phyloP scores from a whole-genome alignment of 92 coral and sea anemone species.

The Phymanthus crucifer region DNA sequence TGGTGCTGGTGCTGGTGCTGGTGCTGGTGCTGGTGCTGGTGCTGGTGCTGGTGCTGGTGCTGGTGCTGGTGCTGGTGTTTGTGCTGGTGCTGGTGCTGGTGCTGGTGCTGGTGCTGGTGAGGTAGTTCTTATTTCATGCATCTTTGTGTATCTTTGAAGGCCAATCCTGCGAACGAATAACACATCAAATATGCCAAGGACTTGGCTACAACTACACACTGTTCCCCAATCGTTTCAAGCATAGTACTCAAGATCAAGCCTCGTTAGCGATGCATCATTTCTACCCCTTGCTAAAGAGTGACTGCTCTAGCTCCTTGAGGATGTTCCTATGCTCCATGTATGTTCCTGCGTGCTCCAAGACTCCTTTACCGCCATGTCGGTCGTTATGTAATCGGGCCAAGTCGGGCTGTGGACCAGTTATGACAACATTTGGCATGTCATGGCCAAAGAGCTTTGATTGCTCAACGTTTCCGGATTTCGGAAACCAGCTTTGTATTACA shows the following conservation, averaged over 20 bases:
- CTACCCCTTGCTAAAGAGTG: slow-evolving; percentile 31
- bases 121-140: background rate
- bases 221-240: slow-evolving; percentile 44
- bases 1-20: no score
- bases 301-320: slow-evolving; percentile 32
- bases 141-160: background rate
- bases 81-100: no score
- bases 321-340: slow-evolving; percentile 53
- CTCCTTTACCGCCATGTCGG: slow-evolving; percentile 29
- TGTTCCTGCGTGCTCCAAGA: slow-evolving; percentile 27
- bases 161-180: slow-evolving; percentile 18
- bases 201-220: slow-evolving; percentile 49
- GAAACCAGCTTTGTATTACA: background rate
- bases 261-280: slow-evolving; percentile 41
- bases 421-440: slow-evolving; percentile 21
- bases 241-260: slow-evolving; percentile 41
- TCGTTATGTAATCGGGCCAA: slow-evolving; percentile 37
- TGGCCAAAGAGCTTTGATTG: slow-evolving; percentile 43
- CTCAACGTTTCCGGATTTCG: background rate
- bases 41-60: no score
- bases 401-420: slow-evolving; percentile 24
- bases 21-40: no score
- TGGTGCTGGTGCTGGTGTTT: no score
- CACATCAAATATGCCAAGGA: slow-evolving; percentile 32
- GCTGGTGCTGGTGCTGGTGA: no score